These are phyloP conservation scores for Crotalus helleri DNA, from an alignment of 2,113 vertebrate genomes.

Conservation along the genomic window DNA sequence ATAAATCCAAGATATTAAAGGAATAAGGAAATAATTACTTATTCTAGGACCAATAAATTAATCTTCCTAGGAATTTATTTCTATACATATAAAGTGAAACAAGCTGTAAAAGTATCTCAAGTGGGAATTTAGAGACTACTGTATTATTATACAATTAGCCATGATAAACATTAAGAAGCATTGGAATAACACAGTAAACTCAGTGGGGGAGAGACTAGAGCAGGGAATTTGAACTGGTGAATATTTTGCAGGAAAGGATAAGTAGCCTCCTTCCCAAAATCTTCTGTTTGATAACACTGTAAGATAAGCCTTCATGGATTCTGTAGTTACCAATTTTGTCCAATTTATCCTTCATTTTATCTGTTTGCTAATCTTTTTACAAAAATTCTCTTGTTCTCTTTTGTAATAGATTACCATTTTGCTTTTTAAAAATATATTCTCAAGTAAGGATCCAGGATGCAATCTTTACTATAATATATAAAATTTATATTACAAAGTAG, in stretches of 20 bases:
- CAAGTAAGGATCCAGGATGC: neutral
- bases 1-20: neutral
- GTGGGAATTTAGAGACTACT: neutral
- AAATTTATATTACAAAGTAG: neutral
- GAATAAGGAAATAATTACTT: neutral
- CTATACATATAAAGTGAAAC: neutral
- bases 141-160: no score
- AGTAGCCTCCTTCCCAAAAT: neutral
- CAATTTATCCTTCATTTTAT: neutral
- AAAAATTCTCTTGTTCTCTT: neutral
- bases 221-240: neutral
- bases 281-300: neutral
- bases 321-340: neutral
- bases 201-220: neutral
- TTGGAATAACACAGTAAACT: neutral
- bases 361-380: neutral
- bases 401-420: neutral
- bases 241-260: neutral
- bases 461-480: neutral
- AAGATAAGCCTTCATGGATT: neutral
- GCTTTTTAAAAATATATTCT: neutral
- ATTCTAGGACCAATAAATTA: neutral
- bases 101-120: neutral
- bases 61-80: neutral
- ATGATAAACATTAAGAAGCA: neutral